These are phyloP conservation scores for Dicentrarchus labrax DNA, from an alignment of 2,113 vertebrate species.

Conservation along the genomic window DNA sequence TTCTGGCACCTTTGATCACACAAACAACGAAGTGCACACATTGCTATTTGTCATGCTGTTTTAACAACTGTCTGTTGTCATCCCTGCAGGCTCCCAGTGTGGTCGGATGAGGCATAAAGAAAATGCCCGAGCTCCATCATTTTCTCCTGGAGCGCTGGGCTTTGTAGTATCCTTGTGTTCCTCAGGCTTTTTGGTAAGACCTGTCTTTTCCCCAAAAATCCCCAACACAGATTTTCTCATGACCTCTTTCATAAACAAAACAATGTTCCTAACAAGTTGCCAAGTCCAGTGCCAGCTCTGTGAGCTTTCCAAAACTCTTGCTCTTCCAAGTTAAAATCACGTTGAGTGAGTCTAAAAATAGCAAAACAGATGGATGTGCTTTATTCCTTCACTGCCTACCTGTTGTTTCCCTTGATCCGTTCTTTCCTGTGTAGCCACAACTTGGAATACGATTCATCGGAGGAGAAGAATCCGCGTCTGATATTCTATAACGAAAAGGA, in stretches of 20 bases:
- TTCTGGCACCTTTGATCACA: constrained; percentile 45
- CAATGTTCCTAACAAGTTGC: constrained; percentile 20
- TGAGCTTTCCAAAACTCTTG: constrained; percentile 39
- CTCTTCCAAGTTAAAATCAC: constrained; percentile 26
- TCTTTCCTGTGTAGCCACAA: constrained; percentile 79
- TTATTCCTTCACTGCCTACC: constrained; percentile 28
- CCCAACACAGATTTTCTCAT: constrained; percentile 45
- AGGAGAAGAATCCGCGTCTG: constrained; percentile 83
- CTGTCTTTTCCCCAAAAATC: constrained; percentile 12
- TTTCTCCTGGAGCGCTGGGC: constrained; percentile 86
- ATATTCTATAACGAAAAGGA: constrained; percentile 85
- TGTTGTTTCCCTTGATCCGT: constrained; percentile 77
- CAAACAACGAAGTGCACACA: background rate
- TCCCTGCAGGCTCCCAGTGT: constrained; percentile 85
- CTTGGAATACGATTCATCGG: constrained; percentile 84
- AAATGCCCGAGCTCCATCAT: constrained; percentile 84
- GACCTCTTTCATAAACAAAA: constrained; percentile 55
- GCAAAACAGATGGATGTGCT: constrained; percentile 15
- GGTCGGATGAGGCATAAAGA: constrained; percentile 89
- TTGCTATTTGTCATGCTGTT: constrained; percentile 29
- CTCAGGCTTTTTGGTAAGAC: background rate
- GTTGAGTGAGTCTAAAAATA: constrained; percentile 47
- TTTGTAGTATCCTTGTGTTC: constrained; percentile 86
- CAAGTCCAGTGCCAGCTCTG: constrained; percentile 44
- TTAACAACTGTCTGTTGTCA: constrained; percentile 49